phyloP scores from a whole-genome alignment of 2,797 vertebrate genomes.

The Carduelis carduelis region DNA sequence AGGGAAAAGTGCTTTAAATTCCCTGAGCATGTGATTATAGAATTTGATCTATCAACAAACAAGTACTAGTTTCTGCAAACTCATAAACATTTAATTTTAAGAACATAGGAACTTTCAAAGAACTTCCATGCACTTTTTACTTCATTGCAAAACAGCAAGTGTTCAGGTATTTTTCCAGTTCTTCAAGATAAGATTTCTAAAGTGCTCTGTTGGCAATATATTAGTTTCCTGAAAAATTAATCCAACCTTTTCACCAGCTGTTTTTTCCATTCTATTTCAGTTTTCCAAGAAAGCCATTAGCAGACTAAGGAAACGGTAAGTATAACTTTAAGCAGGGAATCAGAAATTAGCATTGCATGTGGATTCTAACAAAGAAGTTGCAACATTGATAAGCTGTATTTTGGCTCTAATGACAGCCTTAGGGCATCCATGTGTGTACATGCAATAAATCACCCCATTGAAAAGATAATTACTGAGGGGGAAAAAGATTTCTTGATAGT shows the following conservation, averaged over 20 bases:
- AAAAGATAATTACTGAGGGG: conserved; percentile 68
- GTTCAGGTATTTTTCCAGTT: conserved; percentile 39
- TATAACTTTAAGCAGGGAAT: not conserved
- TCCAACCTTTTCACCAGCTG: not conserved
- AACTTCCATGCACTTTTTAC: not conserved
- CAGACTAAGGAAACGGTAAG: conserved; percentile 25
- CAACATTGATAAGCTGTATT: conserved; percentile 26
- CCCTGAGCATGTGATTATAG: not conserved
- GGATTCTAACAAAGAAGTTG: conserved; percentile 38
- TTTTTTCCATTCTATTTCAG: conserved; percentile 32
- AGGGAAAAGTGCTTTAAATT: not conserved
- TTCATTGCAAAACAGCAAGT: conserved; percentile 8
- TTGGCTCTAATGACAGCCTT: conserved; percentile 21
- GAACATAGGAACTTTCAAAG: not conserved
- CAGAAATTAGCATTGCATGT: conserved; percentile 12
- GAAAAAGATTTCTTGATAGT: not conserved
- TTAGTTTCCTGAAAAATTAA: conserved; percentile 31
- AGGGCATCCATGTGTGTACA: not conserved
- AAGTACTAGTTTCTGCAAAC: not conserved
- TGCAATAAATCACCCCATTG: conserved; percentile 70
- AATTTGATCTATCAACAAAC: not conserved
- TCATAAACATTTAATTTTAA: not conserved
- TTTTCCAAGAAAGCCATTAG: conserved; percentile 54
- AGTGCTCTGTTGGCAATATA: conserved; percentile 19
- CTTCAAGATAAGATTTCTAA: conserved; percentile 43